Evolutionary conservation across 2,888 invertebrate genomes (phyloP), one percentile per base, ranked within the genome.

Genomic region (Amphiduros pacificus): DNA sequence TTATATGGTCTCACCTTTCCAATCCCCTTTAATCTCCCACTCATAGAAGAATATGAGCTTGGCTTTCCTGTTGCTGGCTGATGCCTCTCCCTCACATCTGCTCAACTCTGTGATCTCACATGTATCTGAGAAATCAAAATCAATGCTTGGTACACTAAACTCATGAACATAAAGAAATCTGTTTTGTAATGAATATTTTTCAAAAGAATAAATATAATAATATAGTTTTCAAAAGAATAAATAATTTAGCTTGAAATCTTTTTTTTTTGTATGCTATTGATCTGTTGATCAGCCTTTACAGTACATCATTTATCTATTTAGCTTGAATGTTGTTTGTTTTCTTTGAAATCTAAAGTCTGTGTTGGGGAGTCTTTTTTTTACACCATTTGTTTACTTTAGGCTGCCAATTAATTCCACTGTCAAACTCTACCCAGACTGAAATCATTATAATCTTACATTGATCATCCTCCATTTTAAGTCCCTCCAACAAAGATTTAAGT

Each of bases 21-120:
- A 99, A 74, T 93, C 91, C 64, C 95, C 85, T 67, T 89, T 88
- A 17, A 71, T 61, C 70, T 92, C 91, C 98, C 98, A 99, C 82
- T 99, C 99, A 83, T 96, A 99, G 83, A 99, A 97, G 84, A 97
- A 97, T 82, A 99, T 99, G 68, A 99, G 85, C 83, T 99, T 99
- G 57, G 95, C 98, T 88, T 99, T 99, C 70, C 99, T 88, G 83
- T 99, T 99, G 83, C 94, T 99, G 0, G 92, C 97, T 2, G 92
- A 90, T 0, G 99, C 99, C 84, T 99, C 99, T 0, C 99, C 99
- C 62, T 92, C 92, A 59, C 92, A 88, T 80, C 91, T 93, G 44
- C 92, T 91, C 48, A 97, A 84, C 73, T 92, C 91, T 1, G 87
- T 88, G 54, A 98, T 51, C n/a, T 24, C 17, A 9, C 27, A 24